A percentile compares a stretch with the other conserved stretches of the same genome.
These are phyloP conservation scores for Cabera pusaria DNA, from an alignment of 2,888 invertebrate species.

Conservation along the genomic window DNA sequence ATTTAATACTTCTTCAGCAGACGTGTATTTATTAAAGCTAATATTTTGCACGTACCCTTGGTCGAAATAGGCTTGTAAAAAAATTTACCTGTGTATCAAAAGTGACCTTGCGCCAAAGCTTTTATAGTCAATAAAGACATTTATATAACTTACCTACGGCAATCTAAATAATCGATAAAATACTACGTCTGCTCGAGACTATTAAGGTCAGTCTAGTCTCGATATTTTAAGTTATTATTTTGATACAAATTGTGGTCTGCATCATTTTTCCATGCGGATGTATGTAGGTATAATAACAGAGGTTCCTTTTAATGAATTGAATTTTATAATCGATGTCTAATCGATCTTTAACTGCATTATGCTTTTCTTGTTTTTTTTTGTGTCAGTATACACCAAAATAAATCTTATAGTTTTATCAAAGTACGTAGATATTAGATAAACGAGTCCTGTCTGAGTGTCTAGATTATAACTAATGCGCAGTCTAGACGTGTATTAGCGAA, in stretches of 20 bases:
- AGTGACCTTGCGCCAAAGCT: constrained; percentile 24
- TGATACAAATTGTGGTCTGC: neutral
- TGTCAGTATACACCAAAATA: no score
- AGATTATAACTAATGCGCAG: constrained; percentile 37
- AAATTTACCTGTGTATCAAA: constrained; percentile 18
- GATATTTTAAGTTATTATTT: constrained; percentile 7
- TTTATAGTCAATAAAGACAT: constrained; percentile 22
- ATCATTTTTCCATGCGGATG: neutral
- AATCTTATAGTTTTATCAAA: constrained; percentile 1
- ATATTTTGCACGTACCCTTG: constrained; percentile 16
- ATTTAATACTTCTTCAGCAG: constrained; percentile 16
- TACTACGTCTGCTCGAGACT: constrained; percentile 13
- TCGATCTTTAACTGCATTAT: no score
- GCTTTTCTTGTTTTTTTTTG: no score
- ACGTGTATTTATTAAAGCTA: constrained; percentile 19
- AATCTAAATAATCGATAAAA: constrained; percentile 25
- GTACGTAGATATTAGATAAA: constrained; percentile 9
- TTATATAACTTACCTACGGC: constrained; percentile 23
- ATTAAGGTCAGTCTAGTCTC: constrained; percentile 21
- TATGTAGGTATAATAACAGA: neutral
- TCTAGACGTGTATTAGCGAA: constrained; percentile 57
- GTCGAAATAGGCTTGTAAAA: constrained; percentile 12
- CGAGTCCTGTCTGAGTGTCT: constrained; percentile 21
- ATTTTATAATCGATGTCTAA: no score
- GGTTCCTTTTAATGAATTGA: no score